Conservation (phyloP, 2,797 vertebrate genomes). For the Acomys russatus region DNA sequence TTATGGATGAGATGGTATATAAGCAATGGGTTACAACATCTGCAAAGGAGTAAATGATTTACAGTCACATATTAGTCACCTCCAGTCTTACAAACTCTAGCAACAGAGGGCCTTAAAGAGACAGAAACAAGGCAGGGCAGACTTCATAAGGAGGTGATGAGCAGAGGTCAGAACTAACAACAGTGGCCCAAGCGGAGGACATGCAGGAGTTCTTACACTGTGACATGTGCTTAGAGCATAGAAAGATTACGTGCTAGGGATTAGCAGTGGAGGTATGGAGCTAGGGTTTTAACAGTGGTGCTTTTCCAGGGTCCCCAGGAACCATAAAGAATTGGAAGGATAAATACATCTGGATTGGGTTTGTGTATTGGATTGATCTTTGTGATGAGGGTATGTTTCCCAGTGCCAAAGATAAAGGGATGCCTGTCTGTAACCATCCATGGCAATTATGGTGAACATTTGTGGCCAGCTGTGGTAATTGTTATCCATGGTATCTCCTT, state of each 20-base stretch:
- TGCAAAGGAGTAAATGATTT: background rate
- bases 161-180: background rate
- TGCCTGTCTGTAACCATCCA: accelerated
- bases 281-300: accelerated
- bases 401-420: no score
- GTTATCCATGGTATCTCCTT: slow-evolving; percentile 21
- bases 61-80: background rate
- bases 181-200: background rate
- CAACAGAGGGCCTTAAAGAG: background rate
- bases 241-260: accelerated
- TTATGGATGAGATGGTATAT: background rate
- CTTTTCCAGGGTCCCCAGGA: background rate
- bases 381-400: background rate
- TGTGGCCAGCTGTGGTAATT: accelerated
- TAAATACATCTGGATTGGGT: no score
- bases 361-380: background rate
- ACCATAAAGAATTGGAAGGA: background rate
- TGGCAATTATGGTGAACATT: no score
- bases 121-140: background rate
- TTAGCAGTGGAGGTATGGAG: background rate
- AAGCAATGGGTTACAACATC: background rate
- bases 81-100: background rate
- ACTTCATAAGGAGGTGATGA: background rate
- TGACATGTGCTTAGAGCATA: background rate
- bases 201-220: background rate